These are phyloP conservation scores for Aphrophora alni DNA, from an alignment of 2,888 invertebrate species.

Conservation along the genomic window DNA sequence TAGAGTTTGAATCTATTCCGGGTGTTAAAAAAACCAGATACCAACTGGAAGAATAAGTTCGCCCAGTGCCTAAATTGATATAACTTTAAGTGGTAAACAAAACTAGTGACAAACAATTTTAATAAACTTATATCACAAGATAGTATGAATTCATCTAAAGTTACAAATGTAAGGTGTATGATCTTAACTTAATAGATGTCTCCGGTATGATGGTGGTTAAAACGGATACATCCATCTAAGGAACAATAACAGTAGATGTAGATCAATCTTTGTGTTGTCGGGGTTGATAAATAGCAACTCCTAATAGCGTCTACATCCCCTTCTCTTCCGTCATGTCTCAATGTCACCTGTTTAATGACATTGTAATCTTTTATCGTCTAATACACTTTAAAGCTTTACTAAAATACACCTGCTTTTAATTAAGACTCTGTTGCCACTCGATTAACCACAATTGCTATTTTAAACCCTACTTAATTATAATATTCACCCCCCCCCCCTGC, in stretches of 20 bases:
- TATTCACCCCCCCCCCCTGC: too few species aligned
- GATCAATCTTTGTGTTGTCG: not conserved
- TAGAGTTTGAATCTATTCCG: too few species aligned
- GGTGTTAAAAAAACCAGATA: too few species aligned
- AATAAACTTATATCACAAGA: too few species aligned
- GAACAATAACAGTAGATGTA: not conserved
- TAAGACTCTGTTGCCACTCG: too few species aligned
- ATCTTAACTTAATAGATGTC: not conserved
- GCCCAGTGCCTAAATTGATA: too few species aligned
- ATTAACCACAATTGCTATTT: too few species aligned
- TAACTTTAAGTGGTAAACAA: too few species aligned
- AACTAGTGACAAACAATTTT: too few species aligned
- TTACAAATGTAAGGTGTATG: not conserved
- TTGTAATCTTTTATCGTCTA: not conserved
- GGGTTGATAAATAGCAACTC: not conserved
- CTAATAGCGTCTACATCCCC: not conserved
- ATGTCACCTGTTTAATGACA: not conserved
- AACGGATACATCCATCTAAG: not conserved
- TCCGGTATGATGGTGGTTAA: not conserved
- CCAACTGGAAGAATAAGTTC: too few species aligned
- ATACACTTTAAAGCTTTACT: not conserved
- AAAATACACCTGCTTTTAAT: not conserved
- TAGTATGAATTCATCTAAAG: too few species aligned
- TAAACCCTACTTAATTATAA: too few species aligned
- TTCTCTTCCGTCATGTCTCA: not conserved